These are phyloP conservation scores for Pollachius pollachius DNA, from an alignment of 2,113 vertebrate genomes.

Conservation along the genomic window DNA sequence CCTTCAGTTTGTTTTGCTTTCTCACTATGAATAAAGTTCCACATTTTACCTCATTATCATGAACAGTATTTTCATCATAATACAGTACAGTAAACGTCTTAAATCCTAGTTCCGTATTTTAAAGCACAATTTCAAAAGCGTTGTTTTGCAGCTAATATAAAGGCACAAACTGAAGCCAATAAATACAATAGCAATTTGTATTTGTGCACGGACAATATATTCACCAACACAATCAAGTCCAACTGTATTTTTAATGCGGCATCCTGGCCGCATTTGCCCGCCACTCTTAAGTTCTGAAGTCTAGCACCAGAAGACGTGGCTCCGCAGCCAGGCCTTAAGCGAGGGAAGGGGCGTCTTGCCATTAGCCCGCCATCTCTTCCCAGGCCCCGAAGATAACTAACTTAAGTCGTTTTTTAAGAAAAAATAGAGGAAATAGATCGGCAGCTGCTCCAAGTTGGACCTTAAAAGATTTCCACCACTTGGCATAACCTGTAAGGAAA, in stretches of 20 bases:
- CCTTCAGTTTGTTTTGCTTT: no score
- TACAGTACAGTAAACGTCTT: no score
- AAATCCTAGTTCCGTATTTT: neutral
- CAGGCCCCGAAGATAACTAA: no score
- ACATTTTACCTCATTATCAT: no score
- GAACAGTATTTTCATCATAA: no score
- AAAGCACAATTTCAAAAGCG: neutral
- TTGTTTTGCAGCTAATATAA: neutral
- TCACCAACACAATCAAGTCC: neutral
- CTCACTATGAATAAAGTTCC: no score
- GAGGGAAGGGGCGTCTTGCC: constrained; percentile 20
- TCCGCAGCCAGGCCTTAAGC: neutral
- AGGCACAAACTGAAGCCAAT: neutral
- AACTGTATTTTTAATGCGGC: neutral
- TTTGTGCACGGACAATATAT: neutral
- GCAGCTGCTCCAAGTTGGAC: constrained; percentile 41
- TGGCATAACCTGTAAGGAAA: constrained; percentile 11
- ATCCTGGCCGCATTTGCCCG: neutral
- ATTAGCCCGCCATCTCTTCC: constrained; percentile 2
- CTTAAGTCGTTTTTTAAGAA: constrained; percentile 6
- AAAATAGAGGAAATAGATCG: constrained; percentile 16
- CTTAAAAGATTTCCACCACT: constrained; percentile 36
- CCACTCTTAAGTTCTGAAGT: constrained; percentile 32
- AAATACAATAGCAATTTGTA: neutral
- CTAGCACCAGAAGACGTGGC: neutral